Evolutionary conservation across 2,113 vertebrate species (phyloP).

Genomic region (Eolophus roseicapilla): DNA sequence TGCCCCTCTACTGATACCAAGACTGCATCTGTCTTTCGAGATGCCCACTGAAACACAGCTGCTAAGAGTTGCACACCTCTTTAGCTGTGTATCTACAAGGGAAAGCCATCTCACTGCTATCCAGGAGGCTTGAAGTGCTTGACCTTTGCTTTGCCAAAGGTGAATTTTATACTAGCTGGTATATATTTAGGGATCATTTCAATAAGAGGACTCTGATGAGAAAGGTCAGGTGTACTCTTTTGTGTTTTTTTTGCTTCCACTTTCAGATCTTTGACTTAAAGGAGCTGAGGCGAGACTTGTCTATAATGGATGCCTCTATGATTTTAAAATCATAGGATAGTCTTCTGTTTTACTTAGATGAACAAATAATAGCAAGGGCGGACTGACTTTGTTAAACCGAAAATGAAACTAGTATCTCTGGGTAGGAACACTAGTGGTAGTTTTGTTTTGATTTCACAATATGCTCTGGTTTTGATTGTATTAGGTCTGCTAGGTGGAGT

Average conservation of each 20-base stretch:
- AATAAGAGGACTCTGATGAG: neutral
- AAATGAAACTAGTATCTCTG: neutral
- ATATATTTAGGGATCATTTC: neutral
- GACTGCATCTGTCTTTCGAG: neutral
- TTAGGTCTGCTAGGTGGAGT: neutral
- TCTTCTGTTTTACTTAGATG: neutral
- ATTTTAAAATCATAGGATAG: neutral
- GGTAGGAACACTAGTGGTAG: neutral
- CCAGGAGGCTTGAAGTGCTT: neutral
- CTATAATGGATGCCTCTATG: neutral
- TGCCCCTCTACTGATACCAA: fast-evolving
- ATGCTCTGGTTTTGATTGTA: neutral
- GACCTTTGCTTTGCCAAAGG: neutral
- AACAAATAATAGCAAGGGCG: neutral
- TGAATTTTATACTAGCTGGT: neutral
- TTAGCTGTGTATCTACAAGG: neutral
- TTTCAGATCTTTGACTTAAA: neutral
- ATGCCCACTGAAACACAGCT: neutral
- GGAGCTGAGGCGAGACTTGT: neutral
- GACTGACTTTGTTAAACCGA: neutral
- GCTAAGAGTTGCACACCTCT: neutral
- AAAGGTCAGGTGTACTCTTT: neutral
- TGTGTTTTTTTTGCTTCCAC: neutral
- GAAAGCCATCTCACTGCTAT: neutral
- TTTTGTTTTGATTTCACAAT: neutral